Percentiles rank a stretch among this genome's conserved stretches.
Evolutionary conservation across 2,888 invertebrate species (phyloP).

Genomic region (Aphidoletes aphidimyza): DNA sequence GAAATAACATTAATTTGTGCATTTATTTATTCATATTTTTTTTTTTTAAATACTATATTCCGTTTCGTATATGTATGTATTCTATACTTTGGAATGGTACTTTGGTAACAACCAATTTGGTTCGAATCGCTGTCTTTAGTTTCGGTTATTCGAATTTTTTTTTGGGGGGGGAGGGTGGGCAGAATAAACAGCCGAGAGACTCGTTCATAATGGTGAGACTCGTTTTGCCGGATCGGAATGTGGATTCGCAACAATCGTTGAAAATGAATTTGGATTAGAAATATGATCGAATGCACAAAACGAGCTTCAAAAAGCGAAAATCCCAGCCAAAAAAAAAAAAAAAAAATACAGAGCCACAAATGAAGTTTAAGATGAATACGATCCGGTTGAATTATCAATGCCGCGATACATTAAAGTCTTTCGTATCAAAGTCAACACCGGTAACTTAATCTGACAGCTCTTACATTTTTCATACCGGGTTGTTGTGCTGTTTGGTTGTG

Average conservation of each 20-base stretch:
- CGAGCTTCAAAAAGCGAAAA: neutral
- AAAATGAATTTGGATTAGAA: constrained; percentile 44
- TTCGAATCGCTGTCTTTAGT: neutral
- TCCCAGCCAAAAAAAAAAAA: neutral
- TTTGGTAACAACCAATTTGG: neutral
- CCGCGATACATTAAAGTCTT: constrained; percentile 44
- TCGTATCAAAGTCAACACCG: constrained; percentile 53
- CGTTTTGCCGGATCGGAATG: neutral
- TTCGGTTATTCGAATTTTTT: neutral
- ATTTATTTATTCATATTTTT: too few species aligned
- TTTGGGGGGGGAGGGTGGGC: neutral
- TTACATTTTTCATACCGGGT: constrained; percentile 37
- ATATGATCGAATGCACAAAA: constrained; percentile 42
- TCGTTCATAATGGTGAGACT: neutral
- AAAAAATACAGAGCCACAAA: neutral
- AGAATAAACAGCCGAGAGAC: neutral
- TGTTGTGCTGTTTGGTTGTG: too few species aligned
- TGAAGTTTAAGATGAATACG: constrained; percentile 28
- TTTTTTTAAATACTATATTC: too few species aligned
- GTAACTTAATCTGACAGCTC: constrained; percentile 54
- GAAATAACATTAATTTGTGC: constrained; percentile 2
- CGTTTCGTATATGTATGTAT: too few species aligned
- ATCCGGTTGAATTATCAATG: constrained; percentile 51
- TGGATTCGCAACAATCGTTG: constrained; percentile 42
- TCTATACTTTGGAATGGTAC: too few species aligned